These are phyloP conservation scores for Hanleya hanleyi DNA, from an alignment of 2,888 invertebrate genomes.

Conservation along the genomic window DNA sequence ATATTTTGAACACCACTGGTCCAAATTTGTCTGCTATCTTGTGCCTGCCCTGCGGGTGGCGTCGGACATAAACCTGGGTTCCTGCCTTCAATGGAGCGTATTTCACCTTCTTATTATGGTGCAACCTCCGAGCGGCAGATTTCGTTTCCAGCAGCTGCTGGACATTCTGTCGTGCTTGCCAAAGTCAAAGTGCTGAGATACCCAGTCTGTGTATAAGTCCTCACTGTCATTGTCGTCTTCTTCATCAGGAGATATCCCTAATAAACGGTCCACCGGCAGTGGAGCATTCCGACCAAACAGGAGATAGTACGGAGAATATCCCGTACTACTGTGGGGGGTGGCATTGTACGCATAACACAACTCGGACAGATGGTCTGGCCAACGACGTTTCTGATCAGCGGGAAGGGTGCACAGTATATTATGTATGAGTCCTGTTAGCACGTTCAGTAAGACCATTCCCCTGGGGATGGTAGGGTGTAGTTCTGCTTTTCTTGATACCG, in stretches of 20 bases:
- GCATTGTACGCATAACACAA: conserved; percentile 8
- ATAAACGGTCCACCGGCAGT: neutral
- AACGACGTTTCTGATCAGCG: conserved; percentile 13
- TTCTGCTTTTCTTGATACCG: too few relatives aligned
- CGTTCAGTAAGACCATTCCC: conserved; percentile 21
- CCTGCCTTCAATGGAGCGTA: neutral
- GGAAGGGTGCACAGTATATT: conserved; percentile 17
- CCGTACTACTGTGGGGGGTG: neutral
- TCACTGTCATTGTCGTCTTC: neutral
- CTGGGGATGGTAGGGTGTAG: conserved; percentile 28
- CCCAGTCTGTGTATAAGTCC: neutral
- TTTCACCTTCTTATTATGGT: neutral
- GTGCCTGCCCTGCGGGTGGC: neutral
- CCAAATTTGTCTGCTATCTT: conserved; percentile 2
- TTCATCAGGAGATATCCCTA: neutral
- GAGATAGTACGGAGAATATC: conserved; percentile 4
- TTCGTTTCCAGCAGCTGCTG: neutral
- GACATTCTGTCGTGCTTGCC: neutral
- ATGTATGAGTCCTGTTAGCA: conserved; percentile 25
- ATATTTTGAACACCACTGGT: too few relatives aligned
- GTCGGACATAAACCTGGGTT: neutral
- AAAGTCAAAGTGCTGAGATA: neutral
- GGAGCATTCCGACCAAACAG: neutral
- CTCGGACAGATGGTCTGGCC: conserved; percentile 18
- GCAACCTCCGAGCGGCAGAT: neutral